Evolutionary conservation across 30 jellyfish, hydroid and myxozoan species (phyloP), one percentile per base, ranked within the genome.

Genomic region (Cassiopea xamachana): DNA sequence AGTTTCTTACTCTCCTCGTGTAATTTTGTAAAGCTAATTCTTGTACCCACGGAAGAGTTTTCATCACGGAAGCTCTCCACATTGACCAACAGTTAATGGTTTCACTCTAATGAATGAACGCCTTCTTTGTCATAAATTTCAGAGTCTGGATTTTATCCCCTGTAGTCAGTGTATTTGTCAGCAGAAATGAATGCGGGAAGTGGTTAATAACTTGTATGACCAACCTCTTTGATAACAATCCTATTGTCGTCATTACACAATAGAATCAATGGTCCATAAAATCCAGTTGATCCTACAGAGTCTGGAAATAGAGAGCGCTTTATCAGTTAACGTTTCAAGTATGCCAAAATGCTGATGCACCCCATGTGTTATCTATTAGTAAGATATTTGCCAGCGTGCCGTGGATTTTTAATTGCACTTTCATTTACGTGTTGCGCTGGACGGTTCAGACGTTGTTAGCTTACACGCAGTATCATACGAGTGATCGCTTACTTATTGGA

Each of bases 181-280:
- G 46, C 69, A 15, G 70, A 77, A 64, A 61, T 39, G 94, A 87
- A 87, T 76, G 94, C 94, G 89, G 94, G 94, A 87, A 76, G 94
- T 86, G 93, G 93, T 86, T 47, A 46, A 44, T 62, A 72, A 39
- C 48, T 43, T 46, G 82, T 68, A 70, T 69, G 85, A 71, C 92
- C 92, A 83, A 49, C 84, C 60, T 7, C 68, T 79, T 61, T 27
- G 84, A 51, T 51, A 71, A 70, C 84, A 84, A 51, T 58, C 77
- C 79, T 13, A 48, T 16, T 73, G 69, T 74, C 85, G 75, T 84
- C 79, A 49, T 50, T 1, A 49, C 74, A 49, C 73, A 46, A 83
- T 83, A 75, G 45, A 71, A 46, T 64, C 90, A 47, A 69, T 62
- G 74, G 90, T 73, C 90, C 90, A 58, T 70, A 18, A 62, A 82